Evolutionary conservation across 2,888 invertebrate species (phyloP), one percentile per base, ranked within the genome.

Genomic region (Diaprepes abbreviatus): DNA sequence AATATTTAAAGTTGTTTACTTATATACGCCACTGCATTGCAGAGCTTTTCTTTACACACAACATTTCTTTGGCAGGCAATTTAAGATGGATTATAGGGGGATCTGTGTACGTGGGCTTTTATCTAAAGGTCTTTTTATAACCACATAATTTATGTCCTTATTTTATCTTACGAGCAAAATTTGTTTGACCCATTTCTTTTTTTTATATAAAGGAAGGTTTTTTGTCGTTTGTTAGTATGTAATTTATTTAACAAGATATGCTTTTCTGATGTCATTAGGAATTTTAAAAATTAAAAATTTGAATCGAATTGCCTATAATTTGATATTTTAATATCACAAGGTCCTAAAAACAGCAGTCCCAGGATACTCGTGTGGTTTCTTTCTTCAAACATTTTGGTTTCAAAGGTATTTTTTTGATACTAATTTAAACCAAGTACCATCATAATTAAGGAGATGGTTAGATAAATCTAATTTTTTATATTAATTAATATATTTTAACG

Each of bases 61-160:
- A 28, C 48, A 24, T 50, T 50, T 50, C 48, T 50, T 50, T 50
- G 48, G 48, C 48, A 50, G 48, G 28, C 48, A 50, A 50, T 50
- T 50, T 50, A 50, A 50, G 48, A 50, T 50, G 48, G 48, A 50
- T 50, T 50, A 50, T 50, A 50, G 48, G 14, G 43, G 48, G 48
- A 50, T 50, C 48, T 50, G 48, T 50, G 48, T 50, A 50, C 48
- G 48, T 50, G 48, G 48, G 48, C 48, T 50, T 50, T 50, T 50
- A 50, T 50, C 48, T 50, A 28, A 28, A 50, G 28, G 48, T 50
- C 48, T 50, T 50, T 50, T 50, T 50, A 50, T 50, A 50, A 50
- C 48, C 48, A 50, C 48, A 50, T 50, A 50, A 50, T 50, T 50
- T 50, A 50, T 50, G 48, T 50, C 48, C 48, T 50, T 50, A 50